phyloP scores from a whole-genome alignment of 2,797 vertebrate species.

The Gymnoscopelus braueri region DNA sequence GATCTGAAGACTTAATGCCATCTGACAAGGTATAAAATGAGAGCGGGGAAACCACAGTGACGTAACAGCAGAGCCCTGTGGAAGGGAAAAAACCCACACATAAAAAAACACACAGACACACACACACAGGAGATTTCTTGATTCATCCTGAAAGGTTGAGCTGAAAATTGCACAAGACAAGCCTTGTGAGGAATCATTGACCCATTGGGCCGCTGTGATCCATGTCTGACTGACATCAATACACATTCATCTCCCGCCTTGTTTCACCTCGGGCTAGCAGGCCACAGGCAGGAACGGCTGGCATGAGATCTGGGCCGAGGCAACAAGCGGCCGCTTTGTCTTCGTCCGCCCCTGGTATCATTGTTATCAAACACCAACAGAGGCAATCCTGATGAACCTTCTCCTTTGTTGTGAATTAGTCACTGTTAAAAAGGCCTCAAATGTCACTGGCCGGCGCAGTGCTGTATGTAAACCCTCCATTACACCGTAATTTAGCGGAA shows the following conservation, averaged over 20 bases:
- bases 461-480: conserved; percentile 32
- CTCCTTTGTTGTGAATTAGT: conserved; percentile 56
- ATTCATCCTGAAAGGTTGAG: conserved; percentile 45
- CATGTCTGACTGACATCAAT: conserved; percentile 75
- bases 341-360: conserved; percentile 35
- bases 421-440: conserved; percentile 52
- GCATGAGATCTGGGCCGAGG: conserved; percentile 42
- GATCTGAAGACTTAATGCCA: conserved; percentile 37
- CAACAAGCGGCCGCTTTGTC: conserved; percentile 73
- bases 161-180: conserved; percentile 50
- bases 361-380: conserved; percentile 71
- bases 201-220: conserved; percentile 71
- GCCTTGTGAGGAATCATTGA: conserved; percentile 65
- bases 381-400: conserved; percentile 42
- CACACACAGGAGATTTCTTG: conserved; percentile 7
- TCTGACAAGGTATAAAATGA: conserved; percentile 59
- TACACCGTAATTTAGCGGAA: conserved; percentile 32
- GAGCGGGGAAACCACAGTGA: conserved; percentile 23
- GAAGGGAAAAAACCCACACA: background rate
- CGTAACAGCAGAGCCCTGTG: conserved; percentile 1
- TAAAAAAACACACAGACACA: background rate
- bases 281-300: conserved; percentile 51
- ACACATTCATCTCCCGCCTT: conserved; percentile 67
- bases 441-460: conserved; percentile 48
- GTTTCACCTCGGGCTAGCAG: conserved; percentile 64